Evolutionary conservation across 2,888 invertebrate genomes (phyloP), one percentile per base, ranked within the genome.

Genomic region (Nemoura dubitans): DNA sequence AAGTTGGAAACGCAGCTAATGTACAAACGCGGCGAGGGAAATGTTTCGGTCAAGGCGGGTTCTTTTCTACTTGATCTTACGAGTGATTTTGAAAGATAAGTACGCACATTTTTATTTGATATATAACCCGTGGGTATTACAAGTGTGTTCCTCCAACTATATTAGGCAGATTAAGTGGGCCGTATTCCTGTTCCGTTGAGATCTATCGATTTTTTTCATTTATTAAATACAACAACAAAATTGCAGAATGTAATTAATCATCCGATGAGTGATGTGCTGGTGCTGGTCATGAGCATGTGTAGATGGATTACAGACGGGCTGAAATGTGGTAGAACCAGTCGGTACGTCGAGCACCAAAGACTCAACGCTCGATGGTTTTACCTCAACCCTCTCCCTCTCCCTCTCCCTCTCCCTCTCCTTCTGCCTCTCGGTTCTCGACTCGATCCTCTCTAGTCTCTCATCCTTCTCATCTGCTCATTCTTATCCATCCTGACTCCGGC

Each of bases 241-340:
- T 59, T 59, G 59, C 59, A 59, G 59, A 59, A 59, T 59, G 59
- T 59, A 59, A 59, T 59, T 59, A 59, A 59, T 59, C 59, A 59
- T 59, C 59, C 59, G 59, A 59, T 59, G 59, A 59, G 59, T 59
- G 59, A 59, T 59, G 59, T 59, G 59, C 2, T 59, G 59, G 59
- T 59, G 59, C 2, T 59, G 59, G 14, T 59, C 59, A 59, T 59
- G 59, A 59, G 14, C 59, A 59, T 21, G 59, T 59, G 59, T 59
- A 59, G 59, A 59, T 59, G 59, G 59, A 59, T 59, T 59, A 59
- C 59, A 21, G 59, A 14, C 59, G 2, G 59, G 59, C 14, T 59
- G 59, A 59, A 59, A 59, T 59, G 59, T 59, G 59, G 59, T 59
- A 59, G 59, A 59, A 59, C 59, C 59, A 59, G 59, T 59, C 59